These are phyloP conservation scores for Sussaba pulchella DNA, from an alignment of 2,888 invertebrate species.

Conservation along the genomic window DNA sequence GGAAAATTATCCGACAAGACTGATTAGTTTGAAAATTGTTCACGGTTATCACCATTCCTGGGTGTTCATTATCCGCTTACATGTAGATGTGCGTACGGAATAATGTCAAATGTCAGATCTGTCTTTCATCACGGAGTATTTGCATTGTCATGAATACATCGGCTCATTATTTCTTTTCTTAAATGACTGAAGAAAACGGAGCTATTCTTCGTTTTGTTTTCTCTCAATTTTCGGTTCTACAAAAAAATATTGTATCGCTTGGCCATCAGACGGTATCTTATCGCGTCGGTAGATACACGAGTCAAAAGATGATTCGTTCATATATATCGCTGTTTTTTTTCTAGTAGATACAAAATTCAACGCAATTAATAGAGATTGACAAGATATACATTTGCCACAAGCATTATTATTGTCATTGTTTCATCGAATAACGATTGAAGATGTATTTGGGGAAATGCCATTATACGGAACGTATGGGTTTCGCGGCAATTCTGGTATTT, in stretches of 20 bases:
- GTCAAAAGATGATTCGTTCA: neutral
- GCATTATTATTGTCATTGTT: neutral
- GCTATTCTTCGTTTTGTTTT: too few species aligned
- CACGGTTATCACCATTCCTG: slow-evolving; percentile 5
- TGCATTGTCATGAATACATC: neutral
- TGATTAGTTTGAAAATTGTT: slow-evolving; percentile 17
- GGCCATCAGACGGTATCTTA: neutral
- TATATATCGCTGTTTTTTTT: neutral
- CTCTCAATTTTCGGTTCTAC: too few species aligned
- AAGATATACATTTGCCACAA: neutral
- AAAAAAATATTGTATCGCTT: too few species aligned
- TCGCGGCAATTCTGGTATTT: slow-evolving; percentile 12
- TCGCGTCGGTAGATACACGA: neutral
- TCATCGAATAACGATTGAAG: neutral
- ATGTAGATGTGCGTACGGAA: neutral
- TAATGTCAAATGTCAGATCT: neutral
- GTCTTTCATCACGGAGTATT: neutral
- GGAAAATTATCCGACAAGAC: slow-evolving; percentile 17
- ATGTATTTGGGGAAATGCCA: neutral
- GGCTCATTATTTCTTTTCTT: too few species aligned
- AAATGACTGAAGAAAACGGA: too few species aligned
- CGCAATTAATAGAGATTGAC: neutral
- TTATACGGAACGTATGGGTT: slow-evolving; percentile 6
- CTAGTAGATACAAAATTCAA: slow-evolving; percentile 7
- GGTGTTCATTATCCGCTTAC: neutral